Conservation (phyloP, 2,888 invertebrate species). For the Phyllotreta striolata region DNA sequence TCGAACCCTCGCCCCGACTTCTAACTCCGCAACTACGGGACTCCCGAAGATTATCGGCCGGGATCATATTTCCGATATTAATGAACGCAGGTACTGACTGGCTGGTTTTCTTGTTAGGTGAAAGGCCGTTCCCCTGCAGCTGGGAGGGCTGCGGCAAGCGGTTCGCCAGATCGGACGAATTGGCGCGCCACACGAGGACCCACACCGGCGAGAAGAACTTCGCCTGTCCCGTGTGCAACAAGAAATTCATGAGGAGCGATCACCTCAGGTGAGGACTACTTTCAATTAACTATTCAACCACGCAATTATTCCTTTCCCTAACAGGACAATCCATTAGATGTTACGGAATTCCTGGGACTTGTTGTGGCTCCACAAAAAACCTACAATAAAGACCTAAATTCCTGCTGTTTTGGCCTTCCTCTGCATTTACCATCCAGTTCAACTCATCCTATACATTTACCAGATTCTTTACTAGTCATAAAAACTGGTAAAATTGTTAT, state of each 20-base stretch:
- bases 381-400: too few species aligned
- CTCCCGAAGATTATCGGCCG: conserved; percentile 17
- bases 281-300: not conserved
- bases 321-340: too few species aligned
- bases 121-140: conserved; percentile 70
- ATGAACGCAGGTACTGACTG: not conserved
- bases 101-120: conserved; percentile 62
- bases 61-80: not conserved
- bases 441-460: not conserved
- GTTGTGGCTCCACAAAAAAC: too few species aligned
- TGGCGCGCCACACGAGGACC: conserved; percentile 69
- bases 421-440: not conserved
- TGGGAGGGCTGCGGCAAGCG: conserved; percentile 71
- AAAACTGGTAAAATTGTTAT: conserved; percentile 31
- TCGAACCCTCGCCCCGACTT: conserved; percentile 2
- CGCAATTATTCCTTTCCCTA: not conserved
- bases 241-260: conserved; percentile 72
- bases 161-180: conserved; percentile 71
- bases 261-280: conserved; percentile 64
- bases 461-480: not conserved
- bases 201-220: conserved; percentile 74
- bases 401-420: not conserved
- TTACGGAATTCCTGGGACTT: too few species aligned
- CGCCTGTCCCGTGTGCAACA: conserved; percentile 69
- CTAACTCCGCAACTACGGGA: conserved; percentile 8